These are phyloP conservation scores for Heliothis subflexa DNA, from an alignment of 1,140 invertebrate genomes.

Conservation along the genomic window DNA sequence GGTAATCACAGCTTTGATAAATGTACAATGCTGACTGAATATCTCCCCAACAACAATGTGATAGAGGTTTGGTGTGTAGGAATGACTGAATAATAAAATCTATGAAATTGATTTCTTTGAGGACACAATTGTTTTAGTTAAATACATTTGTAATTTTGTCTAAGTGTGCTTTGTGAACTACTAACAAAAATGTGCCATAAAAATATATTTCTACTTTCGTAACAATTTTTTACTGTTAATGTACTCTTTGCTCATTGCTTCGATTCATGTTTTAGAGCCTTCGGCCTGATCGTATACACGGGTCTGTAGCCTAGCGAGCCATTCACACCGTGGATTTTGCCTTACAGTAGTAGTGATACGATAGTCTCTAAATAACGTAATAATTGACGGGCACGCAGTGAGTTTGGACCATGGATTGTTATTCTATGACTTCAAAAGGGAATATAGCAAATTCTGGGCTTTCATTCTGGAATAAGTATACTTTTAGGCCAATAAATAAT, in stretches of 20 bases:
- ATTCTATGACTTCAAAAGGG: constrained; percentile 27
- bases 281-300: constrained; percentile 16
- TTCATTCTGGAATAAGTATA: constrained; percentile 46
- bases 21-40: too few species aligned
- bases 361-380: constrained; percentile 28
- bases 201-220: constrained; percentile 43
- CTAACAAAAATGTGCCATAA: constrained; percentile 39
- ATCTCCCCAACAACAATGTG: neutral
- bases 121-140: neutral
- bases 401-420: constrained; percentile 45
- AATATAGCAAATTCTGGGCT: constrained; percentile 19
- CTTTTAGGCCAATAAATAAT: constrained; percentile 53
- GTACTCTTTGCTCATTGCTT: neutral
- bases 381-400: constrained; percentile 45
- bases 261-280: constrained; percentile 26
- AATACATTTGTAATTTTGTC: neutral
- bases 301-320: constrained; percentile 22
- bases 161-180: constrained; percentile 26
- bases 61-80: too few species aligned
- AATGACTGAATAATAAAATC: neutral
- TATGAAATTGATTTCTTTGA: constrained; percentile 3
- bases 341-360: constrained; percentile 23
- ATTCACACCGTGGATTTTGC: constrained; percentile 12
- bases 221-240: constrained; percentile 13
- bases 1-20: neutral